Base-by-base conservation (phyloP, 1,140 invertebrate genomes). In the Polyergus mexicanus region DNA sequence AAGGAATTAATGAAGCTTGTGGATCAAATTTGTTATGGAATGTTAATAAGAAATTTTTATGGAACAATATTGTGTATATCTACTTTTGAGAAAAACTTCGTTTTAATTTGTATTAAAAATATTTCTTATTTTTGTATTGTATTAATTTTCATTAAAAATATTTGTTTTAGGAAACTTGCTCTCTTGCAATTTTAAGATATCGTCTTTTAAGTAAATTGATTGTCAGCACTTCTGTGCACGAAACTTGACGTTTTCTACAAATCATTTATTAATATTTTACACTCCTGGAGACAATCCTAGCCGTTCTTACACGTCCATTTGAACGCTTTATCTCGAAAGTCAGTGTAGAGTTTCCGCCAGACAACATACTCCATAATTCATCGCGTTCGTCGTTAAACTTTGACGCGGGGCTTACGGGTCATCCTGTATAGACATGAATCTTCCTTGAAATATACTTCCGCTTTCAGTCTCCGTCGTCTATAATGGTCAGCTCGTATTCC, bases 401-500 rank as follows among this genome's bases (percentile, higher is more conserved):
- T 69, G 76, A 80, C 44, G 77, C 13, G 75, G 60, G 8, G 28
- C 11, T 51, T 13, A 41, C 32, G 76, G 63, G 76, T 69, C 65
- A 28, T 10, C 13, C 54, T 8, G 47, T 19, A 28, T 35, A 44
- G 54, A 60, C 78, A 83, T 83, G 56, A 83, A 83, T 83, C 68
- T 83, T 83, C 68, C 78, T 60, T 60, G 78, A 74, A 60, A 72
- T 69, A 62, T 32, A 56, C 38, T 83, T 83, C 54, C 78, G 54
- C 35, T 41, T 25, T 60, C 41, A 60, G 78, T 72, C 54, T 41
- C 66, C 38, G 13, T 83, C 51, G 28, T 41, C 25, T 8, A 28
- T 60, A 60, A 80, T 68, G 63, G 76, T 80, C 38, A 83, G 68
- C 78, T 83, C 54, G 68, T 62, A 58, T 74, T 83, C 78, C 28